Base-by-base conservation (phyloP, 2,888 invertebrate genomes). In the Torymus auratus region DNA sequence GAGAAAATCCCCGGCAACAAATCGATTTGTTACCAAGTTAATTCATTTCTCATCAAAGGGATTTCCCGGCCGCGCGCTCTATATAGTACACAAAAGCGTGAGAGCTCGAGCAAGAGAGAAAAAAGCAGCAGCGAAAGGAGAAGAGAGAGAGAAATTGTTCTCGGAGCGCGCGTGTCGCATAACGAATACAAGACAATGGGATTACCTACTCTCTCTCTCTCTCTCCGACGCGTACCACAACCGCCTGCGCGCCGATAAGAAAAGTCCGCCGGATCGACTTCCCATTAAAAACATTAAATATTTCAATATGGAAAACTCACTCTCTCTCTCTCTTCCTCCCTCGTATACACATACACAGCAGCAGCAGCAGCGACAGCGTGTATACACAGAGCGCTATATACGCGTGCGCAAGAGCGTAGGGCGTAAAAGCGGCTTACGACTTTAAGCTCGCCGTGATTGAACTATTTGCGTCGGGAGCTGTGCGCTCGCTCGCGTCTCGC, bases 251-350 rank as follows among this genome's bases (percentile, higher is more conserved):
- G 52, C 12, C 55, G 78, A 67, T 68, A 71, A 75, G 80, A 65
- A 75, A 70, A 74, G 65, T 78, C 69, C 64, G 14, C 3, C 13
- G 84, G 83, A 86, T 86, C 83, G 86, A 86, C 85, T 87, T 86
- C 84, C 87, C 85, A 86, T 87, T 86, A 86, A 86, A 87, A 86
- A 86, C 85, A 86, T 86, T 85, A 85, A 86, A 87, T 85, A 87
- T 87, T 86, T 86, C 85, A 85, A 85, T 86, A 86, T 83, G 79
- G 83, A 82, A 83, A 85, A 84, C 71, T 56, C 70, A 5, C 17
- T 7, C 7, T 10, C 7, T 41, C 5, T 41, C 41, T 41, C 41
- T 41, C 41, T 41, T 7, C 41, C 41, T 7, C 7, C 41, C 41
- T 1, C 7, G 41, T 41, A 41, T 41, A 41, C 28, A 3, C 41